Base-by-base conservation (phyloP, 2,113 vertebrate species). In the Rhipidura dahli region DNA sequence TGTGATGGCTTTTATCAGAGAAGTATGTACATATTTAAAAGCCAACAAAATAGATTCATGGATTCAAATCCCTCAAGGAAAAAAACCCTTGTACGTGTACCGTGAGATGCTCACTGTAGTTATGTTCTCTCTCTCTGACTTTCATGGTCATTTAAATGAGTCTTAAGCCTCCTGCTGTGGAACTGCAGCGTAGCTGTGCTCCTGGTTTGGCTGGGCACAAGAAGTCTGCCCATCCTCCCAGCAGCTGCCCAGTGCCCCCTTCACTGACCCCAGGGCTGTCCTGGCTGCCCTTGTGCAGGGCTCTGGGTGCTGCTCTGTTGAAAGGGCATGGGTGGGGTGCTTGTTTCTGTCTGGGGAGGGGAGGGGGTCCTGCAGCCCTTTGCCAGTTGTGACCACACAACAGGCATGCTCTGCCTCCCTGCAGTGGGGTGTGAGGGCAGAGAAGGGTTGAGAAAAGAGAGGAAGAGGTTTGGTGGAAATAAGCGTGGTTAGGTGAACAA, bases 11-110 rank as follows among this genome's bases (percentile, higher is more conserved):
- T 81, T 86, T 89, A 42, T 92, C 40, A 57, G 57, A 82, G 65
- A 73, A 75, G 17, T 53, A 79, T 72, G 71, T 75, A 80, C 30
- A 53, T 82, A 39, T 83, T 90, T 94, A 61, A 89, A 90, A 87
- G 68, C 31, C 63, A 86, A 35, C 44, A 35, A 77, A 92, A 78
- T 40, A 86, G 72, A 68, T 78, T 70, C 6, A 26, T 68, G 68
- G 72, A 68, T 96, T 77, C 70, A 88, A 82, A 81, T 82, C 37
- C 40, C 68, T 78, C 31, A 78, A 60, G 76, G 83, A 71, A 68
- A 88, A 79, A 51, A 73, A 15, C 23, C 31, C n/a, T 68, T 35
- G n/a, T 35, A 20, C 1, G 1, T 47, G n/a, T 59, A 33, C 31
- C 0, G 0, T 50, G 69, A 71, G 69, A 57, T 0, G 1, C 44